Evolutionary conservation across 2,113 vertebrate species (phyloP).

Genomic region (Epinephelus moara): DNA sequence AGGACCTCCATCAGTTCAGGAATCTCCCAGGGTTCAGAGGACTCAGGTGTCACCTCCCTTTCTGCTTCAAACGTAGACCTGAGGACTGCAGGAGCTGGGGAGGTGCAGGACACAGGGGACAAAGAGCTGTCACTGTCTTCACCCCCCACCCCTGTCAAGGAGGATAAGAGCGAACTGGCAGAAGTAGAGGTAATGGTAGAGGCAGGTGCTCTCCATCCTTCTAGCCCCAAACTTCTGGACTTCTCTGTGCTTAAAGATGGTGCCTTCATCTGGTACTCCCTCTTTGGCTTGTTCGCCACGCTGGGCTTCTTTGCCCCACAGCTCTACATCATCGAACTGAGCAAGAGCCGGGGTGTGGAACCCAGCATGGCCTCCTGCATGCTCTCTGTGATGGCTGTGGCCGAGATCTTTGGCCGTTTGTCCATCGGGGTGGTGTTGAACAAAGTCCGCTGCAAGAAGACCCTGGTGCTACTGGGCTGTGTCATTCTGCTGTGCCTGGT

Average conservation of each 20-base stretch:
- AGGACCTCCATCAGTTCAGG: constrained; percentile 89
- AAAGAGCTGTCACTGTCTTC: constrained; percentile 1
- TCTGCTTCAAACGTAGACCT: constrained; percentile 87
- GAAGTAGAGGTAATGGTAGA: neutral
- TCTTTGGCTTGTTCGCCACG: constrained; percentile 95
- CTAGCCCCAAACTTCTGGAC: constrained; percentile 86
- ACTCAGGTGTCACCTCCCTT: constrained; percentile 93
- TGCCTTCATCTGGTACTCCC: constrained; percentile 93
- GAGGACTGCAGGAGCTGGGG: constrained; percentile 60
- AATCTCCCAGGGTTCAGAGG: constrained; percentile 75
- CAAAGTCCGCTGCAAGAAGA: constrained; percentile 90
- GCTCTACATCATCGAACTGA: constrained; percentile 93
- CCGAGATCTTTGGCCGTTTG: constrained; percentile 91
- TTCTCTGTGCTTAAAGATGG: constrained; percentile 91
- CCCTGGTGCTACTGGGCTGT: constrained; percentile 90
- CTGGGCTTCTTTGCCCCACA: constrained; percentile 96
- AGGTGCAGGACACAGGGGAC: constrained; percentile 45
- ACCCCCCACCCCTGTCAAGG: neutral
- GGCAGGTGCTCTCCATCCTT: constrained; percentile 10
- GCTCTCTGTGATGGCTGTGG: constrained; percentile 92
- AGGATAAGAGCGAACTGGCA: constrained; percentile 48
- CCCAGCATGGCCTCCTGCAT: constrained; percentile 88
- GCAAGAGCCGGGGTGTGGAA: constrained; percentile 89
- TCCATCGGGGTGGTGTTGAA: constrained; percentile 89
- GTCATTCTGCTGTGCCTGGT: constrained; percentile 87